Base-by-base conservation (phyloP, 2,113 vertebrate genomes). In the Phyllopteryx taeniolatus region DNA sequence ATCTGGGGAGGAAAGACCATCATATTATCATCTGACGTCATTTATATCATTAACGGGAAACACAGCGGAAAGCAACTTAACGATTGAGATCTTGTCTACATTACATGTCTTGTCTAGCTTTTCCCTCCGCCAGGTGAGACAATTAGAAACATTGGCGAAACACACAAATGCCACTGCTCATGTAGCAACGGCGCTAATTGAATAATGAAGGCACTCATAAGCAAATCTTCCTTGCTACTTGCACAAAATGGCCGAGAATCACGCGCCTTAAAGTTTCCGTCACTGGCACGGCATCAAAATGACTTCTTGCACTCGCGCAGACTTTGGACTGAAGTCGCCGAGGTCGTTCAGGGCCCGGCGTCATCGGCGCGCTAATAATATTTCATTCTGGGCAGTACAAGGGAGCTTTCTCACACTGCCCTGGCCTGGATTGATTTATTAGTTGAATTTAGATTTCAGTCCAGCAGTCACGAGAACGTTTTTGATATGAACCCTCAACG, bases 1-100 rank as follows among this genome's bases (percentile, higher is more conserved):
- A 86, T 99, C 97, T 98, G 93, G 43, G 80, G 43, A 78, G 62
- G 72, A 39, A 8, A 74, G 69, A 68, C 8, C 5, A 57, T n/a
- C 59, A 1, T 27, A 66, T 4, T 27, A 27, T 27, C 27, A 9
- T 49, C 13, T 49, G 4, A 49, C 15, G 13, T 49, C 15, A 49
- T 14, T 15, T 14, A 49, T 15, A 15, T 17, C 12, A 49, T 1
- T 49, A 10, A 44, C 10, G 43, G 10, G 5, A 6, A 44, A 44
- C 43, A 44, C 43, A 1, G 43, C 43, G 43, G 43, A 44, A 44
- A 44, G 43, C 1, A 44, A 44, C 8, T 44, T 9, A 44, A 44
- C 10, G 4, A 8, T 44, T 44, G 43, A 44, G 43, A 44, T 4
- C 43, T 44, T 8, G 43, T 44, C 43, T 44, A 44, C 27, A 1